Base-by-base conservation (phyloP, 2,888 invertebrate genomes). In the Sesamia inferens region DNA sequence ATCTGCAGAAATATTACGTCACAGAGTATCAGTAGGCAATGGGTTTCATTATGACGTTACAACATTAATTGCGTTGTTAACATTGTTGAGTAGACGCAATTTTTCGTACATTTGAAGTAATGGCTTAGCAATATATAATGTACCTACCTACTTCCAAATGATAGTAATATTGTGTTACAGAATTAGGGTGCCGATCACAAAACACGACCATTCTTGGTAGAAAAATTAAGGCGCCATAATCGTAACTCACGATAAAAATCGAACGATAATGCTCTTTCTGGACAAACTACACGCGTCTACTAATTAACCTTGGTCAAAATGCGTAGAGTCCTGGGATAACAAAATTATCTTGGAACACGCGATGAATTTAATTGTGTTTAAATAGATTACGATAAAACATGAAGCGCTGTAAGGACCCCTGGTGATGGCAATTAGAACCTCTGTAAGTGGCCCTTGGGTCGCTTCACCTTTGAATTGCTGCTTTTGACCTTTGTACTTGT, bases 331-430 rank as follows among this genome's bases (percentile, higher is more conserved):
- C 19, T 19, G 68, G 80, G 76, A 71, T 77, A 77, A 82, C 59
- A 59, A 74, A 85, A 87, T 78, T 80, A 71, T 74, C 74, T 76
- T 61, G 59, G 76, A 55, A 70, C 85, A 85, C 75, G 83, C 85
- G 70, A 72, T 74, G 64, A 79, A 81, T 77, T 78, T 81, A 78
- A 81, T 84, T 77, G 77, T 68, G 65, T 76, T 75, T 51, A 16
- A 16, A 44, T 44, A 44, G 48, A 51, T 51, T 54, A 70, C 24
- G 78, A 78, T 58, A 74, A 77, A 76, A 75, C 84, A 77, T 78
- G 67, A 74, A 84, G 48, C 66, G 65, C 2, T 47, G 59, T 54
- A 63, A 71, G 73, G 68, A 81, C 71, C 71, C 31, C 58, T 64
- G 68, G 64, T 70, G 78, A n/a, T 82, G 72, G 71, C 73, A 78